These are phyloP conservation scores for Neodon shergylaensis DNA, from an alignment of 2,113 vertebrate genomes.

Conservation along the genomic window DNA sequence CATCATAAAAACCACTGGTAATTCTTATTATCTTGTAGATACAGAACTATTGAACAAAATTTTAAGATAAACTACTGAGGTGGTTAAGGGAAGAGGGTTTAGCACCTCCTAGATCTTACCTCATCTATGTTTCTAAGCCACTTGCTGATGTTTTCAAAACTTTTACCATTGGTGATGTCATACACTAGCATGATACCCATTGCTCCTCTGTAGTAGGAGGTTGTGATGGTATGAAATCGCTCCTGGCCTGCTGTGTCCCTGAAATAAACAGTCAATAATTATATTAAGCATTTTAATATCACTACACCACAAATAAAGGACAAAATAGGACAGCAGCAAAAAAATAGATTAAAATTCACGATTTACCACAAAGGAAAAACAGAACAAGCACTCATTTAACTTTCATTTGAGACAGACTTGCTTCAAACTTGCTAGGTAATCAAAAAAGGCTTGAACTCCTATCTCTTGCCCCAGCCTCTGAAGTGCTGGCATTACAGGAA, in stretches of 20 bases:
- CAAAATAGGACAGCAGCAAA: not conserved
- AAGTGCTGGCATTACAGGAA: not conserved
- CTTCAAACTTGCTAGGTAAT: not conserved
- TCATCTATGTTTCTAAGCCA: slow-evolving; percentile 99
- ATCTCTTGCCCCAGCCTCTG: not conserved
- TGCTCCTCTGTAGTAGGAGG: slow-evolving; percentile 99
- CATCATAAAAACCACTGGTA: not conserved
- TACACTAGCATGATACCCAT: slow-evolving; percentile 99
- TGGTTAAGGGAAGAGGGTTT: slow-evolving; percentile 11
- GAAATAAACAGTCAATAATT: slow-evolving; percentile 64
- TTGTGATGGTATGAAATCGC: slow-evolving; percentile 99
- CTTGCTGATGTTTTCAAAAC: slow-evolving; percentile 99
- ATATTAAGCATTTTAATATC: slow-evolving; percentile 46
- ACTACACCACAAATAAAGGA: not conserved
- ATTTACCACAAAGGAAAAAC: not conserved
- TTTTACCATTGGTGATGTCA: slow-evolving; percentile 99
- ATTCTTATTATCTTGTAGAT: not conserved
- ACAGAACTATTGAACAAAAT: not conserved
- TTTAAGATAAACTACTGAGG: slow-evolving; percentile 22
- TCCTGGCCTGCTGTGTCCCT: slow-evolving; percentile 99
- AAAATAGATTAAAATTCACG: not conserved
- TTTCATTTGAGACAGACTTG: not conserved
- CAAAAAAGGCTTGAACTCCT: not conserved
- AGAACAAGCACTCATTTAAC: slow-evolving; percentile 38
- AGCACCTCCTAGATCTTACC: slow-evolving; percentile 85